phyloP scores from a whole-genome alignment of 2,888 invertebrate genomes.

The Leistus spinibarbis region DNA sequence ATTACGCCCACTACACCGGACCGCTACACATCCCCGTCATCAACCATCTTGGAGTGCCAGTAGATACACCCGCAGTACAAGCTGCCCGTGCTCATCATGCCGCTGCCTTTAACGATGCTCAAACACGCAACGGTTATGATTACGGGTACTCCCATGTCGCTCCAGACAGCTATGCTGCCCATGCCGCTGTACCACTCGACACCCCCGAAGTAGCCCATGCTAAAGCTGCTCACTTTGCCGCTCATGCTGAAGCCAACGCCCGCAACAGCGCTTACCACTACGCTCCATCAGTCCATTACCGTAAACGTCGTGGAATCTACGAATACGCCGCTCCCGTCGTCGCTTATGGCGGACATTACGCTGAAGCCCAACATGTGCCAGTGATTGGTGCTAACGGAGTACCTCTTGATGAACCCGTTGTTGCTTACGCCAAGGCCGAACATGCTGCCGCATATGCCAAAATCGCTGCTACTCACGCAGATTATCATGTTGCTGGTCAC shows the following conservation, averaged over 20 bases:
- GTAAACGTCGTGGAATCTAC: no score
- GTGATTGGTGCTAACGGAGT: no score
- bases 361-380: no score
- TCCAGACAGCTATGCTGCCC: conserved; percentile 40
- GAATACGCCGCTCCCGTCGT: no score
- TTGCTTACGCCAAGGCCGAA: no score
- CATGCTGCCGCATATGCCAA: no score
- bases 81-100: conserved; percentile 60
- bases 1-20: conserved; percentile 42
- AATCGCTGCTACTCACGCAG: conserved; percentile 47
- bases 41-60: conserved; percentile 51
- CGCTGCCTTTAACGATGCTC: conserved; percentile 56
- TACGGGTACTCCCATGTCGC: neutral
- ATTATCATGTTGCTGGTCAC: conserved; percentile 57
- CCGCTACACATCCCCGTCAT: conserved; percentile 43
- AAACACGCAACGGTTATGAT: conserved; percentile 40
- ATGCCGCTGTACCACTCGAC: conserved; percentile 41
- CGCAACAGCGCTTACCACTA: conserved; percentile 48
- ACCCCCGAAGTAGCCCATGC: conserved; percentile 40
- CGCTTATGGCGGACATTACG: no score
- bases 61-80: conserved; percentile 60
- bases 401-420: no score
- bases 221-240: conserved; percentile 33
- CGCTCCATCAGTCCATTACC: no score
- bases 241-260: conserved; percentile 41